Evolutionary conservation across 2,797 vertebrate species (phyloP).

Genomic region (Simalia tracyae): DNA sequence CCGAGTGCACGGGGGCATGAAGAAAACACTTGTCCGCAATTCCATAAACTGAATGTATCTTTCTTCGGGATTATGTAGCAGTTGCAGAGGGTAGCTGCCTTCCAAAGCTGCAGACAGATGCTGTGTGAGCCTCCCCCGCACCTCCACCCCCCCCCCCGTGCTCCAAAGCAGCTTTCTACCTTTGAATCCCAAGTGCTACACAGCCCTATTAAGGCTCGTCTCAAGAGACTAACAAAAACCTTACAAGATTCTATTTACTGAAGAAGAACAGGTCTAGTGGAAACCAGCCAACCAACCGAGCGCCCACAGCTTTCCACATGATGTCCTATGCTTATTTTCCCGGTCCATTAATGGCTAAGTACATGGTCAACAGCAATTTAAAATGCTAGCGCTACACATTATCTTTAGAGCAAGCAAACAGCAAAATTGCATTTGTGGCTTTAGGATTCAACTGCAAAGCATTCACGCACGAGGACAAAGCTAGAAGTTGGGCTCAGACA

Average conservation of each 20-base stretch:
- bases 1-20: not conserved
- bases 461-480: constrained; percentile 38
- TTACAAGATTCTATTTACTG: constrained; percentile 52
- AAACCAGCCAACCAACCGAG: constrained; percentile 38
- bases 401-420: constrained; percentile 46
- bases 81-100: not conserved
- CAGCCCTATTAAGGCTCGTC: constrained; percentile 14
- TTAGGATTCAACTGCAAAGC: constrained; percentile 32
- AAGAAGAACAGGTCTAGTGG: constrained; percentile 55
- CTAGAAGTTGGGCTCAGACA: not conserved
- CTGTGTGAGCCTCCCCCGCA: not conserved
- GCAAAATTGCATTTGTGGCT: constrained; percentile 19
- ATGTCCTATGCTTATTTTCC: constrained; percentile 75
- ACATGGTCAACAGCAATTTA: constrained; percentile 70
- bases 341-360: constrained; percentile 66
- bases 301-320: constrained; percentile 69
- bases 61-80: not conserved
- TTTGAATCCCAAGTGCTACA: not conserved
- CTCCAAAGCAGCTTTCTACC: not conserved
- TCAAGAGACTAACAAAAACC: constrained; percentile 55
- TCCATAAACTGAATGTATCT: not conserved
- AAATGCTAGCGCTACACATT: constrained; percentile 50
- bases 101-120: not conserved
- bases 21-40: not conserved
- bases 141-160: too few relatives aligned